These are phyloP conservation scores for Scaptomyza cyrtandrae DNA, from an alignment of 2,888 invertebrate genomes.

Conservation along the genomic window DNA sequence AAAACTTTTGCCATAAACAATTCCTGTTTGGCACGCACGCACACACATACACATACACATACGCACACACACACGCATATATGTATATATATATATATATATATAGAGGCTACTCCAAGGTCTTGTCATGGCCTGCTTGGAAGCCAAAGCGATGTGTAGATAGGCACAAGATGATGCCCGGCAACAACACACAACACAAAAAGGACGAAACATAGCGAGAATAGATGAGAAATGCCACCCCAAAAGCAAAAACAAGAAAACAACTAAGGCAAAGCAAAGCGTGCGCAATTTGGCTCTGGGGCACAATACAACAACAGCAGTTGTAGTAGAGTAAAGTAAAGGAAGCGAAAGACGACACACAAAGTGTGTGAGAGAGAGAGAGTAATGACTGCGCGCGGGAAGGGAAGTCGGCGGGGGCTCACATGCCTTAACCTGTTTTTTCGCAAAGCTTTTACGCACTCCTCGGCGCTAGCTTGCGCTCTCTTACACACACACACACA, in stretches of 20 bases:
- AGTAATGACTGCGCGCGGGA: constrained; percentile 17
- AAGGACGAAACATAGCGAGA: constrained; percentile 29
- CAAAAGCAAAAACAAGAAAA: constrained; percentile 44
- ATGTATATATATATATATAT: constrained; percentile 6
- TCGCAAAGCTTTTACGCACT: constrained; percentile 76
- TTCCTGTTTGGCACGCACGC: constrained; percentile 62
- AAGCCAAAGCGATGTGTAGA: constrained; percentile 58
- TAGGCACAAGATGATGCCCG: constrained; percentile 64
- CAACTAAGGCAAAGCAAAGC: constrained; percentile 45
- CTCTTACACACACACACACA: constrained; percentile 31
- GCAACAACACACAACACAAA: constrained; percentile 44
- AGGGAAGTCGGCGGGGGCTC: constrained; percentile 46
- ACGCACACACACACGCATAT: too few relatives aligned
- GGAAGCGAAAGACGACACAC: constrained; percentile 17
- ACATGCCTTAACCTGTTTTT: constrained; percentile 79
- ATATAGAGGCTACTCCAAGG: constrained; percentile 61
- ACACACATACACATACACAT: constrained; percentile 16
- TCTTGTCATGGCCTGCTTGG: constrained; percentile 70
- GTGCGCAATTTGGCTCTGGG: constrained; percentile 72
- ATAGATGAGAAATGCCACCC: constrained; percentile 72
- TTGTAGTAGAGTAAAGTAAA: constrained; percentile 14
- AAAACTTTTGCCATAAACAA: constrained; percentile 55
- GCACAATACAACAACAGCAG: constrained; percentile 40
- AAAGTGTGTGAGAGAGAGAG: constrained; percentile 15
- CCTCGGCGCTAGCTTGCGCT: constrained; percentile 31